Base-by-base conservation (phyloP, 2,888 invertebrate genomes). In the Empis livida region DNA sequence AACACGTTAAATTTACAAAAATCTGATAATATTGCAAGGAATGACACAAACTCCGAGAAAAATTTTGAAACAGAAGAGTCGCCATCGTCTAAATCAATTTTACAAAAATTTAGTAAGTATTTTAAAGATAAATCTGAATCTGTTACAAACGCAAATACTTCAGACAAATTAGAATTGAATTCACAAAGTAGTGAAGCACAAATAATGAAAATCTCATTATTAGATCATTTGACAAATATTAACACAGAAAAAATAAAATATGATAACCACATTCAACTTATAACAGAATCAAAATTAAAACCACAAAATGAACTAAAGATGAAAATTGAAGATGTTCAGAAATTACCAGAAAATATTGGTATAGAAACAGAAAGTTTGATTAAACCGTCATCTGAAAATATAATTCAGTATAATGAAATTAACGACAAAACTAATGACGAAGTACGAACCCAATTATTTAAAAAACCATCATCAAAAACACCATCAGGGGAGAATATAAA, bases 171-270 rank as follows among this genome's bases (percentile, higher is more conserved):
- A 8, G 23, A 27, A 8, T 27, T 9, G 9, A 27, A 27, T 2
- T 8, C 23, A 27, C 23, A 5, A 8, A 9, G 9, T 5, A 27
- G 3, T 20, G 20, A 20, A 20, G 4, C 20, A 20, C 3, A 6
- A 5, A 20, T 20, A 5, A 6, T 5, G 6, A 20, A 20, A 20
- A 20, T 27, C 8, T 41, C 41, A 41, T 11, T 41, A 9, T 20
- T 41, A n/a, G 27, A 41, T 23, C 27, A 23, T 41, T 20, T 41
- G 20, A 41, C 41, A 14, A 41, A 41, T 27, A 23, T 41, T 10
- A 20, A 41, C 14, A 41, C 41, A n/a, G 41, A 41, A 41, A n/a
- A 41, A 41, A n/a, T 41, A 5, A 41, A 41, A 41, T 20, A 17
- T 17, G 39, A 39, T 39, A 11, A 39, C 13, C 10, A 16, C 13